Evolutionary conservation across 2,797 vertebrate species (phyloP), one percentile per base, ranked within the genome.

Genomic region (Pristis pectinata): DNA sequence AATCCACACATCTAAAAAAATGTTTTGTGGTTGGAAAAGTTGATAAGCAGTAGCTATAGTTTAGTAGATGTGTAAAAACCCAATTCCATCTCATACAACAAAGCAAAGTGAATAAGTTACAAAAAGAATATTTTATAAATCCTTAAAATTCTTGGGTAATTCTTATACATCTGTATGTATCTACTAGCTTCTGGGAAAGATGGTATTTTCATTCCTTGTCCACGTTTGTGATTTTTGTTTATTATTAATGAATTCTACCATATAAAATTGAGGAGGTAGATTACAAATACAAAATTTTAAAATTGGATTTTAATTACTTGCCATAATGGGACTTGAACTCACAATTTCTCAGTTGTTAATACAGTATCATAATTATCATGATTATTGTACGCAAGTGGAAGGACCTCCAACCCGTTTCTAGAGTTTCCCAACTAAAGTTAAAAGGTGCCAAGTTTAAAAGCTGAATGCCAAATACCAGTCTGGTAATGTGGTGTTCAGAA

Each of bases 391-490:
- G 30, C 41, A 53, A 34, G 13, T 93, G 44, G 34, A 70, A 72
- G 10, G 44, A 93, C 53, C 70, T 76, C 72, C 41, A 93, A 72
- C 22, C 37, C 24, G 37, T 49, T 93, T 70, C 41, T 93, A 24
- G 91, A 41, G 22, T 72, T 93, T 70, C 17, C 64, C 91, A 93
- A 41, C 41, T 72, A 41, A 93, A 72, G 64, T 61, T 92, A 92
- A 41, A 19, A 93, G n/a, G 64, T 93, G 91, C 10, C 61, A 93
- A 70, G 37, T 70, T 44, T 44, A 27, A 93, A 72, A 93, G 64
- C 37, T 93, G 91, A 93, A 72, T 70, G 44, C 64, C 64, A 93
- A 93, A 93, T 93, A 64, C 37, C 70, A 34, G 34, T 56, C 64
- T 74, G 67, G 70, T 53, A 30, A 74, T 76, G 44, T 17, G 30